phyloP scores from a whole-genome alignment of 2,113 vertebrate genomes.

The Turnix velox region DNA sequence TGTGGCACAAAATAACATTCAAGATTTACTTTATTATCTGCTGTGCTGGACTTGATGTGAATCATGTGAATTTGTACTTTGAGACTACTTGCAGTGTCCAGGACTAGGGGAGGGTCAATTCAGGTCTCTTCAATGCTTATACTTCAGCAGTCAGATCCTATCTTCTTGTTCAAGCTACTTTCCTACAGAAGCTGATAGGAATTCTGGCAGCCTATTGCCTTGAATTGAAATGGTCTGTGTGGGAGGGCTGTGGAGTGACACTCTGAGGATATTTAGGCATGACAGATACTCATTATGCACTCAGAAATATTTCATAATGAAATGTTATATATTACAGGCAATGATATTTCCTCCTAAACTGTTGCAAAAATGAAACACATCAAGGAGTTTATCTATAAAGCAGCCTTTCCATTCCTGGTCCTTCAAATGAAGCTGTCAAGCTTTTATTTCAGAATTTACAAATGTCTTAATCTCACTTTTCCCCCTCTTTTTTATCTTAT shows the following conservation, averaged over 20 bases:
- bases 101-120: neutral
- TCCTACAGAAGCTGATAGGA: neutral
- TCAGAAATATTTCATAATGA: slow-evolving; percentile 39
- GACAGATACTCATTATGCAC: slow-evolving; percentile 19
- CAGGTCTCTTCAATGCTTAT: neutral
- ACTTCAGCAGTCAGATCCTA: neutral
- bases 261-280: neutral
- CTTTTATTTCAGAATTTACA: neutral
- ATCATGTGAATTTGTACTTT: neutral
- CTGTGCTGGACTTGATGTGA: neutral
- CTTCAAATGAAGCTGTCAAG: neutral
- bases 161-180: neutral
- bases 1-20: neutral
- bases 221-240: neutral
- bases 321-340: slow-evolving; percentile 9
- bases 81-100: neutral
- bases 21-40: neutral
- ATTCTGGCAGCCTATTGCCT: neutral
- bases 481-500: neutral
- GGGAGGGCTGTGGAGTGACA: slow-evolving; percentile 36
- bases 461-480: neutral
- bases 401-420: neutral
- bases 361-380: neutral
- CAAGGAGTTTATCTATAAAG: neutral
- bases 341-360: neutral